Conservation (phyloP, 2,797 vertebrate genomes). For the Halcyon chelicuti region DNA sequence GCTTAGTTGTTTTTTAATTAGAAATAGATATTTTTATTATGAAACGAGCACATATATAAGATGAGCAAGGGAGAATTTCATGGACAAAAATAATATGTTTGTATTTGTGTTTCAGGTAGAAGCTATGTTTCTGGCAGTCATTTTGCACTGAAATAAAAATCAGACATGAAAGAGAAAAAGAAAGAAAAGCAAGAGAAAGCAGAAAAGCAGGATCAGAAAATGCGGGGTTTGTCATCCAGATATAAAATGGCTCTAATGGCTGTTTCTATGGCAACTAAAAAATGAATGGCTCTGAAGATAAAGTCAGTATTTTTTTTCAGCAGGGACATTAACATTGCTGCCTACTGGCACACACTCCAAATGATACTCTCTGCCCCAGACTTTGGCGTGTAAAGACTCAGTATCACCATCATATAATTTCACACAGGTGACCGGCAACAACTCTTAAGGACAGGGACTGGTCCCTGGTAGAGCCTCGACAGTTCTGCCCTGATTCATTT, state of each 20-base stretch:
- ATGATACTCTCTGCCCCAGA: background rate
- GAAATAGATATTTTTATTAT: background rate
- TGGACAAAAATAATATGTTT: background rate
- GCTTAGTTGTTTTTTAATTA: background rate
- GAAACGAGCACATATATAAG: background rate
- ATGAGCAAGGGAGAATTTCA: background rate
- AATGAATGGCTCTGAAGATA: slow-evolving; percentile 6
- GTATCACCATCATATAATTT: background rate
- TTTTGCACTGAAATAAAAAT: slow-evolving; percentile 13
- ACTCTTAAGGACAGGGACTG: background rate
- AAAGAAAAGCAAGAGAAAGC: background rate
- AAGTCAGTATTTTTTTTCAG: background rate
- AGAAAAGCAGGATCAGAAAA: slow-evolving; percentile 30
- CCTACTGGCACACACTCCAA: background rate
- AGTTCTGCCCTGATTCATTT: background rate
- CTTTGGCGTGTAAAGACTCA: background rate
- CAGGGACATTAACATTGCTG: background rate
- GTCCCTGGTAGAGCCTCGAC: background rate
- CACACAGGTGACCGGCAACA: background rate
- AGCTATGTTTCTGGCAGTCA: background rate
- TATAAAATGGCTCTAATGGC: slow-evolving; percentile 24
- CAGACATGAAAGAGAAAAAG: background rate
- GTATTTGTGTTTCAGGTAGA: background rate
- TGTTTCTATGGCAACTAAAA: slow-evolving; percentile 58
- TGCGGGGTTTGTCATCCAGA: background rate